Conservation (phyloP, 2,113 vertebrate genomes). For the Erpornis zantholeuca region DNA sequence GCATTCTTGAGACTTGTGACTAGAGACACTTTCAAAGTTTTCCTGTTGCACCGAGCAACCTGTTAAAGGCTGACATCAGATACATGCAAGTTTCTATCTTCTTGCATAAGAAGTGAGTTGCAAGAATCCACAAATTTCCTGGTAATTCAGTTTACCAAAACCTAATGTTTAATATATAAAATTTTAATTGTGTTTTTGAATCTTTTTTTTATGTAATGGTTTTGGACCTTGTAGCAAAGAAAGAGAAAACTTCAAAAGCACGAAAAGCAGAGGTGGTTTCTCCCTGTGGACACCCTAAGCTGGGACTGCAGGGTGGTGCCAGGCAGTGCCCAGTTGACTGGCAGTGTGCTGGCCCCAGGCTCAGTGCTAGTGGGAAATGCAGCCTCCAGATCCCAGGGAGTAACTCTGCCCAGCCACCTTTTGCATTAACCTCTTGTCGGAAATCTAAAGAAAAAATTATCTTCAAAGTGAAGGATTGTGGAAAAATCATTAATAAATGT, state of each 20-base stretch:
- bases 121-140: not conserved
- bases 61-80: not conserved
- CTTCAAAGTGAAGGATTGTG: not conserved
- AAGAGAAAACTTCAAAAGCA: not conserved
- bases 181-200: not conserved
- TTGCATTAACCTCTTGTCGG: not conserved
- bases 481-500: not conserved
- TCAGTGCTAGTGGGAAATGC: rapidly evolving
- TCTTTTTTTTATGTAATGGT: not conserved
- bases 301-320: not conserved
- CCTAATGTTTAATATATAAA: not conserved
- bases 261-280: not conserved
- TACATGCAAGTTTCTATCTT: not conserved
- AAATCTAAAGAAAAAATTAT: not conserved
- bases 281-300: not conserved
- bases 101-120: not conserved
- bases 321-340: not conserved
- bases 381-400: not conserved
- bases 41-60: not conserved
- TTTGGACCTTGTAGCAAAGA: not conserved
- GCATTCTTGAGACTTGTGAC: not conserved
- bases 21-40: not conserved
- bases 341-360: rapidly evolving
- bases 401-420: not conserved
- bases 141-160: not conserved